Evolutionary conservation across 2,888 invertebrate species (phyloP), one percentile per base, ranked within the genome.

Genomic region (Silvanus unidentatus): DNA sequence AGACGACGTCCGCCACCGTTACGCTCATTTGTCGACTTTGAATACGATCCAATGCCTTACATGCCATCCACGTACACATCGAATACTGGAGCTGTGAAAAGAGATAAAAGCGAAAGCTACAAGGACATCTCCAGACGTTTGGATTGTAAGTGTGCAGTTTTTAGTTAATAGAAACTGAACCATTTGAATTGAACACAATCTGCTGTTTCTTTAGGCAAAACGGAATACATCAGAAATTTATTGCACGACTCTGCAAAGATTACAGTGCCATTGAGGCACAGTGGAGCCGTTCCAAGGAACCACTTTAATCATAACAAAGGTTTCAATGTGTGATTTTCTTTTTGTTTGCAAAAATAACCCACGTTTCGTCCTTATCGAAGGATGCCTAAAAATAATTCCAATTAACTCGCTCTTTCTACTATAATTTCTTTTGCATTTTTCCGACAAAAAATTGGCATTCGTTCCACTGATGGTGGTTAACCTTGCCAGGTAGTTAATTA

Each of bases 201-300:
- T 13, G 10, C 2, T 36, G 8, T 35, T 10, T 11, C 8, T n/a
- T 41, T 52, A 68, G 68, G 68, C 55, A 71, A 71, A 61, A 71
- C 71, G 5, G 71, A 71, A 56, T 71, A 71, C 54, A 71, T 71
- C 45, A 61, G 69, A 44, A 71, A 71, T 52, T 58, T 71, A 29
- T 59, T 71, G 40, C 71, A 71, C 49, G 71, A 71, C 53, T 69
- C 69, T 2, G 71, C 71, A 36, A 68, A 68, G 52, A 71, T 71
- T 39, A 71, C 70, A 12, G 68, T 68, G 40, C 71, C 71, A 6
- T 53, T 71, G 43, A 58, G 71, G 44, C 58, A 63, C 34, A 66
- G 59, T 44, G 68, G 66, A 14, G 64, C 65, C 11, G 58, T 62
- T 9, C 71, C 71, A 16, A 60, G 71, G 49, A 70, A 70, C 56